Percentiles rank a stretch among this genome's conserved stretches.
phyloP scores from a whole-genome alignment of 2,888 invertebrate genomes.

The Orthonevra nobilis region DNA sequence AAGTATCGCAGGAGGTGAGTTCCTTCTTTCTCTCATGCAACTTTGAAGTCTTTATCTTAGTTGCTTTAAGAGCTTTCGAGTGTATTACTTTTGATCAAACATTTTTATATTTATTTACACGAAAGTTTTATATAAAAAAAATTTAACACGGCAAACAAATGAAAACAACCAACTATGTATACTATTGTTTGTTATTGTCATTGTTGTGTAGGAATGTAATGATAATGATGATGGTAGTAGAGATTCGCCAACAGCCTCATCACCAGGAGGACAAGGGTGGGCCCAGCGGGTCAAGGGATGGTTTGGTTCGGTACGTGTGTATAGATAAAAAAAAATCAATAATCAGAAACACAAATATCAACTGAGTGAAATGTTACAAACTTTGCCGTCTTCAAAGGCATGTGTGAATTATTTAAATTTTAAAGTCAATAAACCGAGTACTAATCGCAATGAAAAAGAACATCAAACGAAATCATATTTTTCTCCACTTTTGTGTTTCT shows the following conservation, averaged over 20 bases:
- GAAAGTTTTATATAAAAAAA: too few species aligned
- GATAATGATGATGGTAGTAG: slow-evolving; percentile 79
- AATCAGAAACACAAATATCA: slow-evolving; percentile 61
- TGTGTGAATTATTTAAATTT: slow-evolving; percentile 17
- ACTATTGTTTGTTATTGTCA: slow-evolving; percentile 65
- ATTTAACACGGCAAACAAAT: slow-evolving; percentile 49
- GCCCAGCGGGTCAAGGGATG: slow-evolving; percentile 87
- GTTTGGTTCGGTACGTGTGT: slow-evolving; percentile 86
- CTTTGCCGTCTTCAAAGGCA: slow-evolving; percentile 54
- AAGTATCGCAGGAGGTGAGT: slow-evolving; percentile 82
- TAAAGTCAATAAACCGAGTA: slow-evolving; percentile 11
- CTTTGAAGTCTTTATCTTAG: slow-evolving; percentile 49
- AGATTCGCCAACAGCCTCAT: slow-evolving; percentile 80
- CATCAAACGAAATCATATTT: slow-evolving; percentile 77
- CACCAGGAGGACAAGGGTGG: slow-evolving; percentile 84
- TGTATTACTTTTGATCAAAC: slow-evolving; percentile 45
- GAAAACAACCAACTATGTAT: slow-evolving; percentile 54
- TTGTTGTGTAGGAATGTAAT: slow-evolving; percentile 78
- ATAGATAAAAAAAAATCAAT: slow-evolving; percentile 62
- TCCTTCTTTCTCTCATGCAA: slow-evolving; percentile 27
- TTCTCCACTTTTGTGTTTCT: slow-evolving; percentile 67
- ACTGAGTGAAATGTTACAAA: slow-evolving; percentile 52
- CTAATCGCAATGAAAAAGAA: slow-evolving; percentile 73
- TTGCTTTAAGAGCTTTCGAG: slow-evolving; percentile 73
- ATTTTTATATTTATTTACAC: slow-evolving; percentile 30